Conservation (phyloP, 2,888 invertebrate genomes). For the Amiota minor region DNA sequence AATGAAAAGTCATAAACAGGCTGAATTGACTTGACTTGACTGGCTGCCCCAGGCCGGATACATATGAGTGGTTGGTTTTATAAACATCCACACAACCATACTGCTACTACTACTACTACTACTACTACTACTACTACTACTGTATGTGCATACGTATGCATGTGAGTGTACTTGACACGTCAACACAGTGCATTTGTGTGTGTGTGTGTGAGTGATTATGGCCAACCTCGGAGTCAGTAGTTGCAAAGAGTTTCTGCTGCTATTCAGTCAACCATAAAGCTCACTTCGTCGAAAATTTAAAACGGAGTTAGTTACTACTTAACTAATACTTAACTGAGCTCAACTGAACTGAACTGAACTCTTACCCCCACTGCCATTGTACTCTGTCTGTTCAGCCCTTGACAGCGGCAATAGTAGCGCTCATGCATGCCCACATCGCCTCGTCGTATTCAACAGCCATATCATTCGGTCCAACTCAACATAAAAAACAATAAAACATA, state of each 20-base stretch:
- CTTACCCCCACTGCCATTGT: not conserved
- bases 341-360: not conserved
- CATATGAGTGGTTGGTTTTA: slow-evolving; percentile 15
- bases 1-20: slow-evolving; percentile 64
- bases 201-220: slow-evolving; percentile 51
- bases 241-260: not conserved
- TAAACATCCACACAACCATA: not conserved
- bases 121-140: not conserved
- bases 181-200: slow-evolving; percentile 26
- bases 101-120: not conserved
- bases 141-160: not conserved
- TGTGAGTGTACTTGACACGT: slow-evolving; percentile 20
- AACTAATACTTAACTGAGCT: slow-evolving; percentile 42
- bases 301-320: slow-evolving; percentile 48
- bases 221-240: slow-evolving; percentile 46
- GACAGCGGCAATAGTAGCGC: not conserved
- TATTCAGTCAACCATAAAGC: slow-evolving; percentile 59
- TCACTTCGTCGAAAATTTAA: slow-evolving; percentile 51
- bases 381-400: slow-evolving; percentile 34
- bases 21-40: too few species aligned
- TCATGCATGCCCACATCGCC: slow-evolving; percentile 21
- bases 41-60: slow-evolving; percentile 60
- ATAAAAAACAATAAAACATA: not conserved
- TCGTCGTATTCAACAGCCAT: slow-evolving; percentile 29
- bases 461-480: slow-evolving; percentile 37